Percentiles rank a stretch among this genome's conserved stretches.
Evolutionary conservation across 2,113 vertebrate species (phyloP).

Genomic region (Cichladusa arquata): DNA sequence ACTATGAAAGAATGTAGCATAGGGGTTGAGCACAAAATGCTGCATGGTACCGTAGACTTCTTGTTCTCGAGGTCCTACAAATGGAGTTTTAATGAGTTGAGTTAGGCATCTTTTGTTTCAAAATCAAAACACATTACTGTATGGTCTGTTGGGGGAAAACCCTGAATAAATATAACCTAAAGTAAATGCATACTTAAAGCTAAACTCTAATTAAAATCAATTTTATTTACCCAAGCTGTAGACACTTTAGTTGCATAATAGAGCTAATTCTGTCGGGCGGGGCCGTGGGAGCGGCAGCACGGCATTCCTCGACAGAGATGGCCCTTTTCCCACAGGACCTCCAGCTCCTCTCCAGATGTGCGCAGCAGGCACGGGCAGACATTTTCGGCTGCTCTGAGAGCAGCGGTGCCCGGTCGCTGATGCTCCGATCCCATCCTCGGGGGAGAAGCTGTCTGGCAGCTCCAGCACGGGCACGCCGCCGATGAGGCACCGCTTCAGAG

Average conservation of each 20-base stretch:
- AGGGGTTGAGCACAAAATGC: not conserved
- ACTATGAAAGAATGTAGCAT: not conserved
- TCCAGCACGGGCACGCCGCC: not conserved
- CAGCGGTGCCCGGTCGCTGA: not conserved
- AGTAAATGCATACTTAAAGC: not conserved
- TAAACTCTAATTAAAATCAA: not conserved
- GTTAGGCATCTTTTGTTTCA: not conserved
- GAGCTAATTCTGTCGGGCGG: not conserved
- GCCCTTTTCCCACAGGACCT: not conserved
- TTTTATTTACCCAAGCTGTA: not conserved
- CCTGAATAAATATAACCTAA: not conserved
- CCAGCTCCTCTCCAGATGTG: fast-evolving
- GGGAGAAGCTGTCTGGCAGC: not conserved
- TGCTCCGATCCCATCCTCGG: not conserved
- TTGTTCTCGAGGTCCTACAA: not conserved
- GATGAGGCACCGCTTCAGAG: not conserved
- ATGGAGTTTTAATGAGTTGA: not conserved
- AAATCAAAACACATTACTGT: not conserved
- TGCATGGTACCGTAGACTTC: not conserved
- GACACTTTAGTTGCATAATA: not conserved
- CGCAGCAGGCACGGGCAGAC: not conserved
- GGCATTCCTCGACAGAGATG: not conserved
- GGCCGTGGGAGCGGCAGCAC: not conserved
- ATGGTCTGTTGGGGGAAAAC: not conserved
- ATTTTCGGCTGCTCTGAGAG: not conserved